Conservation (phyloP, 2,113 vertebrate genomes). For the Jaculus jaculus region DNA sequence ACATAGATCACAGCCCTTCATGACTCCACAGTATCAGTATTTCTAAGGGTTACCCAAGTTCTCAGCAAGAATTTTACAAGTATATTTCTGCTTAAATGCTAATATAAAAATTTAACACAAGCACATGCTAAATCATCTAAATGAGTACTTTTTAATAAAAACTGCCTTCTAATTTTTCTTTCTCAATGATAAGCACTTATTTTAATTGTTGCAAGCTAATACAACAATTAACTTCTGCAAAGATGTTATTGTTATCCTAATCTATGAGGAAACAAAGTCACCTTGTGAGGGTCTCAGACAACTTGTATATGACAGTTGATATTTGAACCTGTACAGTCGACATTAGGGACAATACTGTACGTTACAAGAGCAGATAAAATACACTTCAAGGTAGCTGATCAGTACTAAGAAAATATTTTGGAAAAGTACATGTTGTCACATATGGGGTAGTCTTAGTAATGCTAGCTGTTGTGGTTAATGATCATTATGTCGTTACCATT, state of each 20-base stretch:
- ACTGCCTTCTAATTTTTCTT: background rate
- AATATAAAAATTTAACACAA: background rate
- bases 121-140: background rate
- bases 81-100: constrained; percentile 50
- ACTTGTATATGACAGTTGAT: background rate
- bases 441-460: background rate
- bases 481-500: background rate
- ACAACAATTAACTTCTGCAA: background rate
- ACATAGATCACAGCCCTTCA: background rate
- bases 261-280: constrained; percentile 1
- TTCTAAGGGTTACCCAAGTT: background rate
- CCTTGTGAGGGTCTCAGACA: background rate
- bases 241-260: background rate
- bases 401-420: too few species aligned
- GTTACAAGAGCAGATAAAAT: background rate
- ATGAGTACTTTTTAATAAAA: background rate
- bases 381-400: background rate
- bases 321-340: background rate
- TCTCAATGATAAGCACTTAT: background rate
- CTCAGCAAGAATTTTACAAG: constrained; percentile 44
- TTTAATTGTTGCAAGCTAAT: constrained; percentile 28
- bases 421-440: too few species aligned
- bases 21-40: background rate
- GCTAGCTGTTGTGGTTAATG: background rate
- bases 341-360: background rate